phyloP scores from a whole-genome alignment of 1,140 invertebrate species.

The Ylistrum balloti region DNA sequence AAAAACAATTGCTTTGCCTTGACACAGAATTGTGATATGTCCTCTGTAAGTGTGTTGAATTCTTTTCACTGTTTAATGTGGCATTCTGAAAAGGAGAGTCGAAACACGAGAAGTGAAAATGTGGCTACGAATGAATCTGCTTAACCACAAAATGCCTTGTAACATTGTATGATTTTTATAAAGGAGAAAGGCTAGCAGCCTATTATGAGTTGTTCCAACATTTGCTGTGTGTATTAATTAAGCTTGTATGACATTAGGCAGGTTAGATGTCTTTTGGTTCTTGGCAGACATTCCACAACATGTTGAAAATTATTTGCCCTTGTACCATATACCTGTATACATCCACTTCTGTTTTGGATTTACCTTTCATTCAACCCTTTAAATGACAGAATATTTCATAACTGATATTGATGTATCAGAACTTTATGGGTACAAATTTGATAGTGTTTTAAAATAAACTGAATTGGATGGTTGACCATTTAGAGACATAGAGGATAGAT shows the following conservation, averaged over 20 bases:
- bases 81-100: neutral
- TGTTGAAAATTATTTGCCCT: constrained; percentile 43
- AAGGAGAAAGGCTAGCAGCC: neutral
- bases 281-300: neutral
- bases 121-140: neutral
- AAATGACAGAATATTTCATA: too few relatives aligned
- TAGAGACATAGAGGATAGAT: too few relatives aligned
- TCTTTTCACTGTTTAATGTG: neutral
- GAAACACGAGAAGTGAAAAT: neutral
- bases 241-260: neutral
- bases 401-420: too few relatives aligned
- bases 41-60: neutral
- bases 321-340: neutral
- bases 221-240: too few relatives aligned
- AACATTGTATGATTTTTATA: neutral
- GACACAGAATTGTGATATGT: neutral
- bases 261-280: neutral
- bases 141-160: constrained; percentile 27
- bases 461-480: too few relatives aligned
- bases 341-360: too few relatives aligned
- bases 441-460: too few relatives aligned
- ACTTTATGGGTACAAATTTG: too few relatives aligned
- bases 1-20: neutral
- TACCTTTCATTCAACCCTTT: too few relatives aligned
- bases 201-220: neutral